phyloP scores from a whole-genome alignment of 2,797 vertebrate species.

The Poeciliopsis paucimaculata region DNA sequence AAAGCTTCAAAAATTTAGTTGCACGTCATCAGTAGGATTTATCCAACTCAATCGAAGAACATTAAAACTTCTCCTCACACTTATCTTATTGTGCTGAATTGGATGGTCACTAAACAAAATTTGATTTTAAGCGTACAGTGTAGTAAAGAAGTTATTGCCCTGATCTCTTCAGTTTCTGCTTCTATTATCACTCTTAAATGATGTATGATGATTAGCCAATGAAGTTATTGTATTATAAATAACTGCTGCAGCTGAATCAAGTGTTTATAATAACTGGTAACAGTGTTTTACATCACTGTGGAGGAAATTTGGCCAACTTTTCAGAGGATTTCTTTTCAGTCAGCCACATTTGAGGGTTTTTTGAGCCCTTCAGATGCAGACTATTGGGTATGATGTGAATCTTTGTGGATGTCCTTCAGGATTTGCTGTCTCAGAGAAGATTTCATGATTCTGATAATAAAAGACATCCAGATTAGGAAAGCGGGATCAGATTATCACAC shows the following conservation, averaged over 20 bases:
- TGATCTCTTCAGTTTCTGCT: neutral
- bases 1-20: conserved; percentile 11
- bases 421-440: neutral
- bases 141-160: neutral
- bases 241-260: neutral
- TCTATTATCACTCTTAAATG: neutral
- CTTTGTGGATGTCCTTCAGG: neutral
- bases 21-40: neutral
- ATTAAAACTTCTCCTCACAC: neutral
- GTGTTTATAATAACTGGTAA: neutral
- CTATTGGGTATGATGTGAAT: neutral
- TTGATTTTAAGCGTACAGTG: neutral
- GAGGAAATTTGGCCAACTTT: neutral
- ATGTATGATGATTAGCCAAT: neutral
- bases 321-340: neutral
- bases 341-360: neutral
- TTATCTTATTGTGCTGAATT: neutral
- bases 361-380: neutral
- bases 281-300: neutral
- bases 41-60: conserved; percentile 1
- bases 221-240: neutral
- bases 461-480: neutral
- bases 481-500: neutral
- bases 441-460: neutral
- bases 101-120: neutral